Evolutionary conservation across 2,888 invertebrate genomes (phyloP).

Genomic region (Platycheirus albimanus): DNA sequence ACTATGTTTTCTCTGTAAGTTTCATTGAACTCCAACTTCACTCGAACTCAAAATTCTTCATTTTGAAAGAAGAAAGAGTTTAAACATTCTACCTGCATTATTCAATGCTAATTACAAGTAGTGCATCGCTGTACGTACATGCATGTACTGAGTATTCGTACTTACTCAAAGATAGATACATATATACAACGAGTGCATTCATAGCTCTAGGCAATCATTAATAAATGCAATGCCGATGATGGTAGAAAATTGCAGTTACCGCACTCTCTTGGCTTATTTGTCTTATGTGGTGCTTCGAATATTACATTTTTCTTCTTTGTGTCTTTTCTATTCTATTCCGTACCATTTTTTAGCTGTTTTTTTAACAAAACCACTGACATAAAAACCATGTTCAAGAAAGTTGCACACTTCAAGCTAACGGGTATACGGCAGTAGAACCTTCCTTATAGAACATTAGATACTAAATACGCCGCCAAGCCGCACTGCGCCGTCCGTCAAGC

Average conservation of each 20-base stretch:
- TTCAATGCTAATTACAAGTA: constrained; percentile 60
- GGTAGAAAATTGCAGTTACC: constrained; percentile 58
- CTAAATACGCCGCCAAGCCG: too few species aligned
- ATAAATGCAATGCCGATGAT: constrained; percentile 44
- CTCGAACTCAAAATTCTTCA: constrained; percentile 1
- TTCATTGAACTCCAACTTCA: constrained; percentile 67
- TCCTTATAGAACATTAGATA: constrained; percentile 24
- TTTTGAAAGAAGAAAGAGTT: too few species aligned
- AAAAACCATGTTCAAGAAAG: constrained; percentile 71
- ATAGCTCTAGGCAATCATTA: constrained; percentile 63
- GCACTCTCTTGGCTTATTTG: too few species aligned
- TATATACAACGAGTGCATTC: constrained; percentile 2
- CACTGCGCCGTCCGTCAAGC: not conserved
- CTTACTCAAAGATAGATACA: too few species aligned
- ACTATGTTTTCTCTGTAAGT: constrained; percentile 27
- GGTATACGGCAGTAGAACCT: constrained; percentile 54
- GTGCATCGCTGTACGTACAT: constrained; percentile 29
- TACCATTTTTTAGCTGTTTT: too few species aligned
- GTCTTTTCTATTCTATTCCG: constrained; percentile 16
- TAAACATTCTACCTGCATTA: constrained; percentile 54
- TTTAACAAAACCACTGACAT: constrained; percentile 68
- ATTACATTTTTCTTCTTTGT: constrained; percentile 17
- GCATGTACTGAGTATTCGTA: not conserved
- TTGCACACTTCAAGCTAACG: constrained; percentile 61
- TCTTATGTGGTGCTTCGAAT: constrained; percentile 2